A percentile compares a stretch with the other conserved stretches of the same genome.
Evolutionary conservation across 2,888 invertebrate species (phyloP).

Genomic region (Parnassius glacialis): DNA sequence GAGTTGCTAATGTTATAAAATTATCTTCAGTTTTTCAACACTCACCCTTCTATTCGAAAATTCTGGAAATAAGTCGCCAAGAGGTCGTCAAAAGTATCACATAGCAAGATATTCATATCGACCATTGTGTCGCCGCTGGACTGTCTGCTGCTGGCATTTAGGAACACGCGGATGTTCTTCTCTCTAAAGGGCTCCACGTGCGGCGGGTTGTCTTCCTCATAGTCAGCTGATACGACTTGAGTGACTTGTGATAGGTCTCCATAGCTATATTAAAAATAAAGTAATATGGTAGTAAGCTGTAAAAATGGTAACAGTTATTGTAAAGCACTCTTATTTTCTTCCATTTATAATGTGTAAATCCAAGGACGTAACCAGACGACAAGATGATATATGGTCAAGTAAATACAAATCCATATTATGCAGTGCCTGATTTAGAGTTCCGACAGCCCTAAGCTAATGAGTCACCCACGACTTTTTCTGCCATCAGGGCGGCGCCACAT

Average conservation of each 20-base stretch:
- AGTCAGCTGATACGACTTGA: constrained; percentile 89
- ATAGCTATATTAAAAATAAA: constrained; percentile 62
- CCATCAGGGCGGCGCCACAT: too few species aligned
- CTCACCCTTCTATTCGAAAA: constrained; percentile 88
- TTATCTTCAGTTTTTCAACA: neutral
- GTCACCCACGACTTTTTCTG: too few species aligned
- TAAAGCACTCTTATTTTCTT: too few species aligned
- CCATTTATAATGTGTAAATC: too few species aligned
- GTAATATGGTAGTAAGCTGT: too few species aligned
- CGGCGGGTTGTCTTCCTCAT: constrained; percentile 81
- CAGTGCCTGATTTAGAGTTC: too few species aligned
- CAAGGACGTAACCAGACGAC: too few species aligned
- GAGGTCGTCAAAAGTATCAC: constrained; percentile 90
- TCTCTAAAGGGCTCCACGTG: constrained; percentile 84
- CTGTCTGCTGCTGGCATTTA: constrained; percentile 51
- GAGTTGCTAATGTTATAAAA: too few species aligned
- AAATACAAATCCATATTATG: too few species aligned
- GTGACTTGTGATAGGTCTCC: constrained; percentile 90
- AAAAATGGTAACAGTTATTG: too few species aligned
- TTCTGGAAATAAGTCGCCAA: constrained; percentile 91
- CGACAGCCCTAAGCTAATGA: too few species aligned
- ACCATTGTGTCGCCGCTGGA: constrained; percentile 82
- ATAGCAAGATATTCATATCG: constrained; percentile 93
- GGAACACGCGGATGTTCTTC: constrained; percentile 76
- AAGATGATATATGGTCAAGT: too few species aligned